Evolutionary conservation across 1,140 invertebrate genomes (phyloP), one percentile per base, ranked within the genome.

Genomic region (Forficula auricularia): DNA sequence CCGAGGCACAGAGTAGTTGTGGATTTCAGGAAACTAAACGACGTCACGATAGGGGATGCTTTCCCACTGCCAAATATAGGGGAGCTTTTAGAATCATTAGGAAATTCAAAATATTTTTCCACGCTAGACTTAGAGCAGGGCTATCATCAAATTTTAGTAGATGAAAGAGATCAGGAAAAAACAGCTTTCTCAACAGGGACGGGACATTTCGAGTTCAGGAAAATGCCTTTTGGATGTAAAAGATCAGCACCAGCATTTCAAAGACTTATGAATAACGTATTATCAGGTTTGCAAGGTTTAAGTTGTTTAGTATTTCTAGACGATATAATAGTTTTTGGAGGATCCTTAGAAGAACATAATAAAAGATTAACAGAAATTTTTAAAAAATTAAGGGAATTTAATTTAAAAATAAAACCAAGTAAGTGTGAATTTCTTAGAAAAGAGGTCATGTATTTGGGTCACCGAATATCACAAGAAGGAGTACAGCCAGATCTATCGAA

Each of bases 31-130:
- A 13, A 39, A 19, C 38, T 67, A 2, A 66, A 68, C 44, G 18
- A 30, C 0, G 40, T 58, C 1, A 67, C 60, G 0, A 49, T 43
- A 10, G 43, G 48, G 34, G 63, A 67, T 40, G 22, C 43, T 15
- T 66, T 52, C 48, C 67, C 65, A 2, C 38, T 69, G 8, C 64
- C 65, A 4, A 47, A 55, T 7, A 61, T 68, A 10, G 54, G 57
- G 30, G 54, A 60, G 8, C 52, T 50, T 13, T 46, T 70, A 12
- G 52, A 57, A 33, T 41, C 31, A 7, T 27, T 67, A 12, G 45
- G 41, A 3, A 51, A 49, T 6, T 22, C 48, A 3, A 46, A 47
- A 19, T 57, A 49, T 32, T 61, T 66, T 40, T 48, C 51, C 3
- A 45, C 53, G 0, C 35, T 67, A 0, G 60, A 66, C 48, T 36